Evolutionary conservation across 2,888 invertebrate genomes (phyloP).

Genomic region (Nomada goodeniana): DNA sequence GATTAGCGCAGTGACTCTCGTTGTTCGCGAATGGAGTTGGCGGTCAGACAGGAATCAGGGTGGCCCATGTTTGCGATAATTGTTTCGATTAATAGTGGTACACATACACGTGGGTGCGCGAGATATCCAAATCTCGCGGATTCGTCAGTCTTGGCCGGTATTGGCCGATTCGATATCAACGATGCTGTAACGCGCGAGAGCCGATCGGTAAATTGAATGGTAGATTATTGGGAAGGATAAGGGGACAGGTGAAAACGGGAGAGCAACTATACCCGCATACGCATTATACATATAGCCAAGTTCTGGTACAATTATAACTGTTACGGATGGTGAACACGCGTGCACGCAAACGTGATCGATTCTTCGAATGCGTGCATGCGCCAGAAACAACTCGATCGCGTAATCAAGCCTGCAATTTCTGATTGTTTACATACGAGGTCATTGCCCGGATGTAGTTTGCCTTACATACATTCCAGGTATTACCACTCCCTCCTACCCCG

Average conservation of each 20-base stretch:
- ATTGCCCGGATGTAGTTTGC: slow-evolving; percentile 83
- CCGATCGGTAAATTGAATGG: slow-evolving; percentile 39
- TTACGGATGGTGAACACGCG: slow-evolving; percentile 46
- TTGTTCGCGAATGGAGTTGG: too few relatives aligned
- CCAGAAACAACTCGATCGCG: slow-evolving; percentile 63
- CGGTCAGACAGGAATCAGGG: too few relatives aligned
- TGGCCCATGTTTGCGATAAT: too few relatives aligned
- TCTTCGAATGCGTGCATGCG: slow-evolving; percentile 36
- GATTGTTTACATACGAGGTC: slow-evolving; percentile 84
- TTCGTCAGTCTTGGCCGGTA: not conserved
- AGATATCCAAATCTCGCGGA: too few relatives aligned
- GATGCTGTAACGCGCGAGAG: not conserved
- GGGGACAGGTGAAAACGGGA: slow-evolving; percentile 34
- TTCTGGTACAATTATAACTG: slow-evolving; percentile 31
- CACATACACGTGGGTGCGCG: too few relatives aligned
- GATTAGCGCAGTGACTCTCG: not conserved
- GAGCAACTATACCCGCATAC: slow-evolving; percentile 49
- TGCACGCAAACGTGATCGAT: slow-evolving; percentile 53
- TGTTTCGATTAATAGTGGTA: too few relatives aligned
- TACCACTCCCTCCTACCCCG: slow-evolving; percentile 57
- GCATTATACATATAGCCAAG: not conserved
- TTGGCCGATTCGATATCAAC: not conserved
- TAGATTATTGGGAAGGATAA: slow-evolving; percentile 15
- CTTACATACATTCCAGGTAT: slow-evolving; percentile 79
- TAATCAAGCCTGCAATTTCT: slow-evolving; percentile 76